Evolutionary conservation across 2,888 invertebrate species (phyloP).

Genomic region (Nesidiocoris tenuis): DNA sequence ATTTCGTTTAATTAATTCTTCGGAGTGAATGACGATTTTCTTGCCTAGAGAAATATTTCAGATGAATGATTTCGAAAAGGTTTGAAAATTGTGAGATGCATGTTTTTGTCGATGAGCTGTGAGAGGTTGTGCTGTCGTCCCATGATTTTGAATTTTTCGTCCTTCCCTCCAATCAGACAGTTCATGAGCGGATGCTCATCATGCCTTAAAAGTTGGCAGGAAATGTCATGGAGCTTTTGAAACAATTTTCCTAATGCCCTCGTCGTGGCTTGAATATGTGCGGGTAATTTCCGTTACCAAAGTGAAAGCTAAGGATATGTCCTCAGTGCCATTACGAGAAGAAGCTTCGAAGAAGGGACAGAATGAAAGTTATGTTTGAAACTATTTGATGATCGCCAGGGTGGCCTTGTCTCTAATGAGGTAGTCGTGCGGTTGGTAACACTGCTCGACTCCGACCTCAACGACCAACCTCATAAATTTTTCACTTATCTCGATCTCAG

Average conservation of each 20-base stretch:
- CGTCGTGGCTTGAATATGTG: neutral
- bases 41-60: too few relatives aligned
- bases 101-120: too few relatives aligned
- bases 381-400: neutral
- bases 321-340: neutral
- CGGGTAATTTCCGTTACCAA: neutral
- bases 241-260: neutral
- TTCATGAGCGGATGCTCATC: neutral
- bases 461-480: slow-evolving; percentile 5
- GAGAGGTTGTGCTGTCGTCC: too few relatives aligned
- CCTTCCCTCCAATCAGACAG: too few relatives aligned
- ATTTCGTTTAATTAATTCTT: too few relatives aligned
- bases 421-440: neutral
- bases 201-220: neutral
- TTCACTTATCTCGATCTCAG: neutral
- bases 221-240: neutral
- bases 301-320: neutral
- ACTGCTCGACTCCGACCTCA: neutral
- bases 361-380: neutral
- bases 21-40: too few relatives aligned
- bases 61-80: too few relatives aligned
- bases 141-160: too few relatives aligned
- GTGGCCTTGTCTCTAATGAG: neutral
- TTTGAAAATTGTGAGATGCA: too few relatives aligned
- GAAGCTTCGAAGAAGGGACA: neutral